Evolutionary conservation across 2,113 vertebrate genomes (phyloP), one percentile per base, ranked within the genome.

Genomic region (Probosciger aterrimus): DNA sequence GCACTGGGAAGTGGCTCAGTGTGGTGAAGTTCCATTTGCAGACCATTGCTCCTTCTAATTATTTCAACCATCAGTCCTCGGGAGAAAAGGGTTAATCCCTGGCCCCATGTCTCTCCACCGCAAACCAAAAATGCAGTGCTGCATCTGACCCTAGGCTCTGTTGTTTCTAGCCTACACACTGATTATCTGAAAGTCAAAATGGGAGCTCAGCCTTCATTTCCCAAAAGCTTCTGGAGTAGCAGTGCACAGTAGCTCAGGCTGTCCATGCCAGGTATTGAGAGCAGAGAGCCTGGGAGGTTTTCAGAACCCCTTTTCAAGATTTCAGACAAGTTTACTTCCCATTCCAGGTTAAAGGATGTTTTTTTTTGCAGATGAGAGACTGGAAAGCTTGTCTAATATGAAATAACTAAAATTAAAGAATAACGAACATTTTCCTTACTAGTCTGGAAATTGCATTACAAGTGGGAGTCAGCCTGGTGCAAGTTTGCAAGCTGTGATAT

Each of bases 61-160:
- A 97, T 99, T 99, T 99, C 98, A 99, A 88, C 98, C 98, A 93
- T 99, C 98, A 64, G 98, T 97, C 94, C 98, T 98, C 93, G 35
- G 20, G 70, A 37, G 24, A 81, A 70, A 43, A 78, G 33, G 16
- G 19, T 71, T 93, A 92, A 68, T 13, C 15, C 16, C 31, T 41
- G 19, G 16, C 22, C 18, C 8, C 5, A 4, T 10, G 25, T 15
- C 24, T 86, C 71, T n/a, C 63, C 31, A 60, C 25, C 31, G 7
- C 69, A 86, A 83, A 71, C 28, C 33, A 82, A 82, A 93, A 93
- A 64, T 25, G 35, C 28, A 73, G 14, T 19, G 27, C 25, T 80
- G 46, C 79, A 53, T 90, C 64, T 88, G 70, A 82, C 65, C 39
- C 14, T 24, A 44, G 55, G 46, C 30, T 80, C 50, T 88, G 24